These are phyloP conservation scores for Schizaphis graminum DNA, from an alignment of 2,888 invertebrate species.

Conservation along the genomic window DNA sequence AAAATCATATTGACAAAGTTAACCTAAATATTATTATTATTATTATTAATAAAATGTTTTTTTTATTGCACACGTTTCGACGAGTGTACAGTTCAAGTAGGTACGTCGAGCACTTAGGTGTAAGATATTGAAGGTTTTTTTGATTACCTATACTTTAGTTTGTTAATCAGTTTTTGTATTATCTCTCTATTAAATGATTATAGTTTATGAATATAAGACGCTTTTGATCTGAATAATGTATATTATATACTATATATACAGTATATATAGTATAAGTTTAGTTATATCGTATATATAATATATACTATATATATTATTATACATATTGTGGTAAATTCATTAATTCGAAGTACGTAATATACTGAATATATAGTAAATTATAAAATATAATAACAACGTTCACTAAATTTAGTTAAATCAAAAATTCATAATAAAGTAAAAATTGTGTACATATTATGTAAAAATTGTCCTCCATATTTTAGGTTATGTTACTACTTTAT, in stretches of 20 bases:
- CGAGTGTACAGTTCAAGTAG: neutral
- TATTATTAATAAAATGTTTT: neutral
- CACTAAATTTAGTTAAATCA: neutral
- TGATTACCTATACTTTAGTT: neutral
- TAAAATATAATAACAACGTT: neutral
- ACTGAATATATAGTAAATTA: neutral
- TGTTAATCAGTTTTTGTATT: neutral
- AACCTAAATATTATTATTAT: neutral
- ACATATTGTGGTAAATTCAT: too few relatives aligned
- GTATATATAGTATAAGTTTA: too few relatives aligned
- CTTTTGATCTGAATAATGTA: neutral
- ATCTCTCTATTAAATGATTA: neutral
- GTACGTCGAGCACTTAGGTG: neutral
- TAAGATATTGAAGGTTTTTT: neutral
- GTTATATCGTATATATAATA: too few relatives aligned
- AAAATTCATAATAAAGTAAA: neutral
- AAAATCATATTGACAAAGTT: neutral
- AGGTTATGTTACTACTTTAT: too few relatives aligned
- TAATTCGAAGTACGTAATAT: neutral
- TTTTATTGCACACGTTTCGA: neutral
- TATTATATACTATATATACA: too few relatives aligned
- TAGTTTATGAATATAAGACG: neutral
- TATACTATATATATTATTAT: too few relatives aligned
- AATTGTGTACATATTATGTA: neutral
- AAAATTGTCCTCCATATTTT: neutral